Evolutionary conservation across 2,888 invertebrate genomes (phyloP).

Genomic region (Buathra laborator): DNA sequence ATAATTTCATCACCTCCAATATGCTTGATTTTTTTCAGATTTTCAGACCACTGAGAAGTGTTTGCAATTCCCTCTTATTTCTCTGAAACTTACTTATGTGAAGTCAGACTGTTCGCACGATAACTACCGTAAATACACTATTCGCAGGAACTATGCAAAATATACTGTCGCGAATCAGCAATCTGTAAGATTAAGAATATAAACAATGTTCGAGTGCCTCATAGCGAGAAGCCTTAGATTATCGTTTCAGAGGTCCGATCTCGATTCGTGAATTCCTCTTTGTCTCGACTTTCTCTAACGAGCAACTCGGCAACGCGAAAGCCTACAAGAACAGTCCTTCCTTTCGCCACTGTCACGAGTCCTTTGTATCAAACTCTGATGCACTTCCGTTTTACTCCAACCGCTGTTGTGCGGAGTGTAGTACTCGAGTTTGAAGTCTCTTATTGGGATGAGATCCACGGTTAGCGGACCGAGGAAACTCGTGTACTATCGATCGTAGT

Average conservation of each 20-base stretch:
- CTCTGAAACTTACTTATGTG: too few relatives aligned
- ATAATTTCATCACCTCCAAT: too few relatives aligned
- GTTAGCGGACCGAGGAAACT: not conserved
- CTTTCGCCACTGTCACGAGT: not conserved
- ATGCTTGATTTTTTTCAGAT: too few relatives aligned
- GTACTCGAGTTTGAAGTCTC: conserved; percentile 1
- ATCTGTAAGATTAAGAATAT: too few relatives aligned
- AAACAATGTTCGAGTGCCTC: too few relatives aligned
- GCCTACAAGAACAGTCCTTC: not conserved
- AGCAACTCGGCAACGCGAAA: not conserved
- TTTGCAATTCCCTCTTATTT: too few relatives aligned
- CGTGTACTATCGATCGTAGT: not conserved
- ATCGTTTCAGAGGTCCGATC: not conserved
- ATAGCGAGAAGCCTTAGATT: too few relatives aligned
- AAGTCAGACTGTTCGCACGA: too few relatives aligned
- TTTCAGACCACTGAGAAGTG: too few relatives aligned
- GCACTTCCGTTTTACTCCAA: not conserved
- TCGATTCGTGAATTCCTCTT: not conserved
- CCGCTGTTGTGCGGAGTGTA: not conserved
- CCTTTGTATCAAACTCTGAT: conserved; percentile 18
- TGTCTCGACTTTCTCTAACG: not conserved
- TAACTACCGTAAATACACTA: too few relatives aligned
- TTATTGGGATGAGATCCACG: not conserved
- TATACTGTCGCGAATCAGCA: too few relatives aligned
- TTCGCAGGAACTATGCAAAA: too few relatives aligned